Conservation (phyloP, 2,888 invertebrate species). For the Pollenia griseotomentosa region DNA sequence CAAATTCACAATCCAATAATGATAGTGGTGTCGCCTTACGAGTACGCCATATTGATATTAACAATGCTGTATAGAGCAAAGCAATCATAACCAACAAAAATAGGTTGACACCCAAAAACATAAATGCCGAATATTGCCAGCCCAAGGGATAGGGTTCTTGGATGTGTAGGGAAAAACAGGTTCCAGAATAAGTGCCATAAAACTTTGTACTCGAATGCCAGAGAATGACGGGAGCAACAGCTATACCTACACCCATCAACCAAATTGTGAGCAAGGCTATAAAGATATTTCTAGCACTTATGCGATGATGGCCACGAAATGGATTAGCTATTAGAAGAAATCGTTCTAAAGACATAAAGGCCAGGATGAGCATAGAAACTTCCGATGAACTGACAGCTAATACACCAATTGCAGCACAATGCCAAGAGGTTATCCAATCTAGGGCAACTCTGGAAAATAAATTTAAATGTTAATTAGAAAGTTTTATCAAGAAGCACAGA, state of each 20-base stretch:
- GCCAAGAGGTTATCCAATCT: constrained; percentile 88
- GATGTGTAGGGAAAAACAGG: constrained; percentile 89
- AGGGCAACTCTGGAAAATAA: constrained; percentile 84
- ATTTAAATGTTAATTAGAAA: background rate
- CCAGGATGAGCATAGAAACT: constrained; percentile 88
- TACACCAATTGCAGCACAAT: constrained; percentile 87
- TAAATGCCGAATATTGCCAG: constrained; percentile 90
- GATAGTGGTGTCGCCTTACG: constrained; percentile 86
- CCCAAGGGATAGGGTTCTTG: constrained; percentile 88
- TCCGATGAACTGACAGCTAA: constrained; percentile 89
- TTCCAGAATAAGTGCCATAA: constrained; percentile 87
- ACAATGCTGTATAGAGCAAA: constrained; percentile 87
- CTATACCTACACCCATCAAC: constrained; percentile 86
- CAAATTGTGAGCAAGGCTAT: constrained; percentile 86
- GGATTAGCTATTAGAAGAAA: constrained; percentile 88
- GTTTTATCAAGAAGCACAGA: background rate
- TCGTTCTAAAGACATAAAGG: constrained; percentile 89
- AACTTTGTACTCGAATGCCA: constrained; percentile 87
- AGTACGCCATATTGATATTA: constrained; percentile 87
- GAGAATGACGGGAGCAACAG: constrained; percentile 87
- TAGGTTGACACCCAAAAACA: constrained; percentile 88
- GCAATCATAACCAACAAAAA: constrained; percentile 86
- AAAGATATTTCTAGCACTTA: constrained; percentile 86
- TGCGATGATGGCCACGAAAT: constrained; percentile 85
- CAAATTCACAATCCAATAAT: constrained; percentile 87